Evolutionary conservation across 2,888 invertebrate species (phyloP).

Genomic region (Microplitis manilae): DNA sequence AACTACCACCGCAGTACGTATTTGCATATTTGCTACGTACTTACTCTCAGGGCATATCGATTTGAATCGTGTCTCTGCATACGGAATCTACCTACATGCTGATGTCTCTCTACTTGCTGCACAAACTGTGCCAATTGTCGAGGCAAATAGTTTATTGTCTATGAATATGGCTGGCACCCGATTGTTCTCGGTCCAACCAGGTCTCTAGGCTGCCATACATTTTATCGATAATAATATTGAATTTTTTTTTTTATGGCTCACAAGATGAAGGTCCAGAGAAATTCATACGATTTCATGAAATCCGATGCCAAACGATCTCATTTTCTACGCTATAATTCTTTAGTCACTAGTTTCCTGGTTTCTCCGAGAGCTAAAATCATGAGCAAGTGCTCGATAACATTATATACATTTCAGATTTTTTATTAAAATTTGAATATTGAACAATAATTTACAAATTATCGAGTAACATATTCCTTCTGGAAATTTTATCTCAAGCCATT

Average conservation of each 20-base stretch:
- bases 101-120: conserved; percentile 5
- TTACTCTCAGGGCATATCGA: conserved; percentile 33
- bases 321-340: neutral
- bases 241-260: neutral
- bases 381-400: neutral
- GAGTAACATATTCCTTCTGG: no score
- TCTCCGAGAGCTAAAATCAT: neutral
- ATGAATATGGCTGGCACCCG: conserved; percentile 42
- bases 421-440: neutral
- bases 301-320: conserved; percentile 10
- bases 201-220: conserved; percentile 28
- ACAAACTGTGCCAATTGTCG: conserved; percentile 49
- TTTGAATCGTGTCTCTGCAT: conserved; percentile 31
- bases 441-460: no score
- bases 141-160: conserved; percentile 55
- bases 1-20: conserved; percentile 30
- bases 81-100: conserved; percentile 25
- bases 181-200: conserved; percentile 36
- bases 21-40: conserved; percentile 41
- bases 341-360: neutral
- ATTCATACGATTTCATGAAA: conserved; percentile 5
- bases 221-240: conserved; percentile 3
- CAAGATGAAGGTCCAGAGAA: conserved; percentile 4
- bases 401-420: neutral
- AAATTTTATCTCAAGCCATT: no score